A percentile compares a stretch with the other conserved stretches of the same genome.
These are phyloP conservation scores for Eumaeus atala DNA, from an alignment of 1,140 invertebrate species.

Conservation along the genomic window DNA sequence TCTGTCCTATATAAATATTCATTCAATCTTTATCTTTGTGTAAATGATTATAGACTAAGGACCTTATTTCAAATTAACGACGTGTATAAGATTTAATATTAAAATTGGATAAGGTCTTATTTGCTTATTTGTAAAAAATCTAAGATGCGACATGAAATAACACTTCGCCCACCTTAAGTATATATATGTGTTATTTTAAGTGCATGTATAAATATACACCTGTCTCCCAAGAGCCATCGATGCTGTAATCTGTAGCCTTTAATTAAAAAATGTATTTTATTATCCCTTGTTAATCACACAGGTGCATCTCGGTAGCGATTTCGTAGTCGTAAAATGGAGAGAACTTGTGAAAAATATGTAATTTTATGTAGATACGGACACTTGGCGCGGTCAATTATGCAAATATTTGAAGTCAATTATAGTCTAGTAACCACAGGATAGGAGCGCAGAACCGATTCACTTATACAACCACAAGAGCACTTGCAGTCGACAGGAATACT, in stretches of 20 bases:
- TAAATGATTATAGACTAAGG: conserved; percentile 29
- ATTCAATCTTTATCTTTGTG: conserved; percentile 52
- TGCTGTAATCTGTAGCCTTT: conserved; percentile 5
- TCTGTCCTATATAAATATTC: conserved; percentile 57
- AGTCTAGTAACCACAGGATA: conserved; percentile 59
- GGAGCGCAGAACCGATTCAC: conserved; percentile 49
- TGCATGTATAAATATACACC: neutral
- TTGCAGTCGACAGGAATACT: conserved; percentile 10
- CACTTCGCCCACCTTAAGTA: neutral
- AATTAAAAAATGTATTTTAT: conserved; percentile 13
- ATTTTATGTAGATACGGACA: conserved; percentile 69
- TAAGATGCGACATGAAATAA: neutral
- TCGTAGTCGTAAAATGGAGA: conserved; percentile 27
- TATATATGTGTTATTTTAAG: neutral
- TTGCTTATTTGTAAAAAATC: too few species aligned
- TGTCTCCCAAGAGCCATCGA: neutral
- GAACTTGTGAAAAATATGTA: conserved; percentile 38
- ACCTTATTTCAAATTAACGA: too few species aligned
- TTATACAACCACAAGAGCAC: conserved; percentile 20
- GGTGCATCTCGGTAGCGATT: conserved; percentile 22
- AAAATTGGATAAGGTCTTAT: too few species aligned
- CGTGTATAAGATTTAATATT: too few species aligned
- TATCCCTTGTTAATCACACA: conserved; percentile 9
- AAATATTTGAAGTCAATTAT: conserved; percentile 63
- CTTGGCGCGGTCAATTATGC: conserved; percentile 67